phyloP scores from a whole-genome alignment of 2,888 invertebrate species.

The Agonum fuliginosum region DNA sequence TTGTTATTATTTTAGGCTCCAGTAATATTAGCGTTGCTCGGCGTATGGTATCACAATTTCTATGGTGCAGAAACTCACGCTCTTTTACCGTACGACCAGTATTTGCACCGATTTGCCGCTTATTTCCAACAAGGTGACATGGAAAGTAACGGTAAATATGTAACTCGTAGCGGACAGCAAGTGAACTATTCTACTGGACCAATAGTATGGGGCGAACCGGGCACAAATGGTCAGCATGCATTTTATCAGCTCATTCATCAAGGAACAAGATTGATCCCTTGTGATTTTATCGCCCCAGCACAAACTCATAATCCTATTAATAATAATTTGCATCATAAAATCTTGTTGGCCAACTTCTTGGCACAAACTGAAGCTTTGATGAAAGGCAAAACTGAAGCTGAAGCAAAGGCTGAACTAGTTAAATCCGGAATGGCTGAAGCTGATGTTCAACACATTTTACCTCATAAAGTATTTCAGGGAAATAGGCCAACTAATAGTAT shows the following conservation, averaged over 20 bases:
- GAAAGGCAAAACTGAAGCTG: constrained; percentile 75
- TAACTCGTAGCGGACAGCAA: constrained; percentile 81
- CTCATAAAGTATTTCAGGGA: constrained; percentile 97
- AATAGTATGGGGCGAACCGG: constrained; percentile 98
- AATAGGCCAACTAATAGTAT: constrained; percentile 99
- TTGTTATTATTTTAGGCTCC: constrained; percentile 83
- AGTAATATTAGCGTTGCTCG: constrained; percentile 92
- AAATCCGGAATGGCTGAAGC: constrained; percentile 85
- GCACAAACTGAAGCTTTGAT: constrained; percentile 99
- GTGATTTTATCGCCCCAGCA: constrained; percentile 97
- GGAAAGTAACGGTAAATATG: constrained; percentile 99
- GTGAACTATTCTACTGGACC: constrained; percentile 82
- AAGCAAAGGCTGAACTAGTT: constrained; percentile 87
- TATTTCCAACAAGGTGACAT: constrained; percentile 99
- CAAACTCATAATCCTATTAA: constrained; percentile 90
- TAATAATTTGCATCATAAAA: constrained; percentile 92
- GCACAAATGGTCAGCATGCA: constrained; percentile 99
- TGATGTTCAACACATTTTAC: constrained; percentile 86
- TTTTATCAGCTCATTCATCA: constrained; percentile 99
- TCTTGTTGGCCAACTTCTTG: constrained; percentile 96
- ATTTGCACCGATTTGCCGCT: constrained; percentile 98
- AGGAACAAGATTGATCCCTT: constrained; percentile 89
- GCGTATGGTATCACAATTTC: constrained; percentile 96
- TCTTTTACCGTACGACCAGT: constrained; percentile 98
- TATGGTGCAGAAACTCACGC: constrained; percentile 97